Evolutionary conservation across 2,113 vertebrate genomes (phyloP), one percentile per base, ranked within the genome.

Genomic region (Vireo altiloquus): DNA sequence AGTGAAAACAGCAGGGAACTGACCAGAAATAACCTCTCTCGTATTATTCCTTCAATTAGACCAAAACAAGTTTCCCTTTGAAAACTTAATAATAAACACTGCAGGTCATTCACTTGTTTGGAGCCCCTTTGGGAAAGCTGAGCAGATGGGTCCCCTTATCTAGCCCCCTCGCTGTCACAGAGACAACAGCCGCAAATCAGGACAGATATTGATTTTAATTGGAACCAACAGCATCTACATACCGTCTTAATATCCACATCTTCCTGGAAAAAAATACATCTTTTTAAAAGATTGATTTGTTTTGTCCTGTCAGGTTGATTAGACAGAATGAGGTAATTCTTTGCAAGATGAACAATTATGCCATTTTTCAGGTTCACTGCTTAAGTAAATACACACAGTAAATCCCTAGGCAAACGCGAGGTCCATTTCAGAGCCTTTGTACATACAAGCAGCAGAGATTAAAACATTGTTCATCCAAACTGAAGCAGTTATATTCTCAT

Each of bases 1-100:
- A 98, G 97, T 97, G 97, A 98, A 98, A 98, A 97, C 98, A 98
- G 98, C 98, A 98, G 98, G 98, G 96, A 98, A 98, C 96, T 98
- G 98, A 98, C 98, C 98, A 98, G 98, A 98, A 98, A 98, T 98
- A 98, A 98, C 98, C 98, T 96, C 94, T 93, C 95, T 97, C 75
- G 7, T 98, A 98, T 98, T 98, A 98, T 98, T 98, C 97, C 97
- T 98, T 98, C 98, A 98, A 98, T 98, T 98, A 98, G 97, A 98
- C 97, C 97, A 98, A 98, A 98, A 98, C 98, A 98, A 98, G 97
- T 98, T 98, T 98, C 97, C 94, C 97, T 98, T 98, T 98, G 98
- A 98, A 98, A 98, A 97, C 97, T 98, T 98, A 98, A 98, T 98
- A 98, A 98, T 98, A 98, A 98, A 98, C 98, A 98, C 97, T 98